These are phyloP conservation scores for Dryocosmus kuriphilus DNA, from an alignment of 2,888 invertebrate species.

Conservation along the genomic window DNA sequence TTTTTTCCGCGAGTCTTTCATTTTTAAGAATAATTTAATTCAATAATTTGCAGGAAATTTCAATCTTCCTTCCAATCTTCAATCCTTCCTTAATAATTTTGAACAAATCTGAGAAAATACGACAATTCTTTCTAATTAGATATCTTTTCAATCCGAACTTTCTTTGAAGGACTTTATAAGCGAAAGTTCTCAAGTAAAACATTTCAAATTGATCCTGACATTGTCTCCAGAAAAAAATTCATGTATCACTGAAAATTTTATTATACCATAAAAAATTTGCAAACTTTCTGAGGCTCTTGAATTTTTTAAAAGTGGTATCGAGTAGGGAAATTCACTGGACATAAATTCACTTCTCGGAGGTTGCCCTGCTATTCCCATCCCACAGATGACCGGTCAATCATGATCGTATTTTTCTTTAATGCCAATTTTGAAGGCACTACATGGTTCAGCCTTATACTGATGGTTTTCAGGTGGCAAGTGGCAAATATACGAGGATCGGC, in stretches of 20 bases:
- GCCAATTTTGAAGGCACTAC: neutral
- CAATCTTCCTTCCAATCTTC: no score
- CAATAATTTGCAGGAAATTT: no score
- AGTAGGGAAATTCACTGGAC: neutral
- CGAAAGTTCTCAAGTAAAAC: neutral
- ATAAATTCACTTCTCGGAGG: neutral
- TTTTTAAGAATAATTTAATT: no score
- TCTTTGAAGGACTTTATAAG: no score
- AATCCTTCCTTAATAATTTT: no score
- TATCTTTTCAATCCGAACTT: no score
- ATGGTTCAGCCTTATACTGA: neutral
- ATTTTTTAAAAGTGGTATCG: neutral
- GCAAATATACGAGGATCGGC: neutral
- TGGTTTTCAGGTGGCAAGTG: constrained; percentile 3
- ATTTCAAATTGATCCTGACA: neutral
- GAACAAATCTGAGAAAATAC: no score
- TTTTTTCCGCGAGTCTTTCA: no score
- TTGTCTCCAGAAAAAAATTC: neutral
- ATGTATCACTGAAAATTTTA: neutral
- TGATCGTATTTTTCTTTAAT: neutral
- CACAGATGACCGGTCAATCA: neutral
- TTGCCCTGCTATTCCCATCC: neutral
- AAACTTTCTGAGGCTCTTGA: neutral
- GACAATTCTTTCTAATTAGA: no score
- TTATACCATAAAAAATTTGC: neutral